Percentiles rank a stretch among this genome's conserved stretches.
Conservation (phyloP, 2,113 vertebrate species). For the Bufo bufo region DNA sequence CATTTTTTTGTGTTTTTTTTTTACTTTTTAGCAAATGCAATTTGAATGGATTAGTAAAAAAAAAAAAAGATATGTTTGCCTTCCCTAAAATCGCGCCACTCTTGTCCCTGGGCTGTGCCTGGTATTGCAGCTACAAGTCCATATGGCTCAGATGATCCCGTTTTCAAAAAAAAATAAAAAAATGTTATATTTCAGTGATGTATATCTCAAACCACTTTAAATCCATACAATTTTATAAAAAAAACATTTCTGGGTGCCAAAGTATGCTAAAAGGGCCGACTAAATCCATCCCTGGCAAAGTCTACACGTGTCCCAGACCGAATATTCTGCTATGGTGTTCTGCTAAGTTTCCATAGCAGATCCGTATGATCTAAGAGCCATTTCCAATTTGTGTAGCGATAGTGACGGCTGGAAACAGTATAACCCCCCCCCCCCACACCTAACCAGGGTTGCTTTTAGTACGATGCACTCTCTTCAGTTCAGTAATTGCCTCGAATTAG, state of each 20-base stretch:
- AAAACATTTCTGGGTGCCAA: neutral
- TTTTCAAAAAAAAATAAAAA: no score
- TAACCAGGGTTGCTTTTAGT: neutral
- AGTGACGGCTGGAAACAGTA: slow-evolving; percentile 35
- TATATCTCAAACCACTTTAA: neutral
- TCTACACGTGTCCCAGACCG: neutral
- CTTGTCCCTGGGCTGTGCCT: no score
- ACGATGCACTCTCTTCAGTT: neutral
- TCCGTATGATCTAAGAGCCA: slow-evolving; percentile 28
- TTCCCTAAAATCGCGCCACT: no score
- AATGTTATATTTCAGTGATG: no score
- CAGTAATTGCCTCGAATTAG: slow-evolving; percentile 43
- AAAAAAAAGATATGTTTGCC: no score
- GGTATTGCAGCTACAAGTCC: no score
- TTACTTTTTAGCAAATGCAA: no score
- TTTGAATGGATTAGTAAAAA: no score
- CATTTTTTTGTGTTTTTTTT: no score
- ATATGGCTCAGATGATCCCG: no score
- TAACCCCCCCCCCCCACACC: neutral
- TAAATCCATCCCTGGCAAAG: neutral
- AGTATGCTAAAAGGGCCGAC: neutral
- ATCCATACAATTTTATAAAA: neutral
- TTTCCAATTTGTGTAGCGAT: slow-evolving; percentile 3
- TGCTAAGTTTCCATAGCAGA: neutral
- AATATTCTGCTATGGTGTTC: neutral